These are phyloP conservation scores for Anastrepha ludens DNA, from an alignment of 1,140 invertebrate species.

Conservation along the genomic window DNA sequence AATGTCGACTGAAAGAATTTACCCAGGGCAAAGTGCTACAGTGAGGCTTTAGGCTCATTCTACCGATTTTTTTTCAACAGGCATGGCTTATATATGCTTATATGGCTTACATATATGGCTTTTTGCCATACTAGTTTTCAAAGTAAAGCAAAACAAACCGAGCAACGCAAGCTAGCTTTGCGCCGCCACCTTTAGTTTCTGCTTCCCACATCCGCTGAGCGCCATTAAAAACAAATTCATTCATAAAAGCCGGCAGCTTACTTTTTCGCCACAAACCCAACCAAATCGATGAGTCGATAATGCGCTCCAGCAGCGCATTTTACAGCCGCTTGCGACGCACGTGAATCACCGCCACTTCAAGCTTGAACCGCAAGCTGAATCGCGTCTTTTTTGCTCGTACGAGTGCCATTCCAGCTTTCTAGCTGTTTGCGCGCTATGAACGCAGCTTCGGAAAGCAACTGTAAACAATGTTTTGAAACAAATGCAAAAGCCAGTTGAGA, in stretches of 20 bases:
- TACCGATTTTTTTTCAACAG: too few relatives aligned
- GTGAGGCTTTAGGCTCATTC: too few relatives aligned
- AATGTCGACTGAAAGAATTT: too few relatives aligned
- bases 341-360: conserved; percentile 1
- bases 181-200: too few relatives aligned
- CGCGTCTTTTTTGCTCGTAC: not conserved
- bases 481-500: not conserved
- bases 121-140: too few relatives aligned
- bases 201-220: too few relatives aligned
- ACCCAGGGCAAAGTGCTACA: too few relatives aligned
- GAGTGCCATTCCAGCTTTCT: not conserved
- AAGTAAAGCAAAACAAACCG: too few relatives aligned
- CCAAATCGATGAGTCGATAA: not conserved
- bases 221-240: not conserved
- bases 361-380: not conserved
- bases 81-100: too few relatives aligned
- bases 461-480: conserved; percentile 42
- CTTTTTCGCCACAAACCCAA: not conserved
- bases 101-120: too few relatives aligned
- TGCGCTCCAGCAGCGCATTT: not conserved
- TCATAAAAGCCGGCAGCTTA: not conserved
- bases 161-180: too few relatives aligned
- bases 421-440: not conserved
- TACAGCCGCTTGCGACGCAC: not conserved
- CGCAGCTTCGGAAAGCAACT: conserved; percentile 20